Evolutionary conservation across 92 coral and sea anemone genomes (phyloP).

Genomic region (Zoanthus sansibaricus): DNA sequence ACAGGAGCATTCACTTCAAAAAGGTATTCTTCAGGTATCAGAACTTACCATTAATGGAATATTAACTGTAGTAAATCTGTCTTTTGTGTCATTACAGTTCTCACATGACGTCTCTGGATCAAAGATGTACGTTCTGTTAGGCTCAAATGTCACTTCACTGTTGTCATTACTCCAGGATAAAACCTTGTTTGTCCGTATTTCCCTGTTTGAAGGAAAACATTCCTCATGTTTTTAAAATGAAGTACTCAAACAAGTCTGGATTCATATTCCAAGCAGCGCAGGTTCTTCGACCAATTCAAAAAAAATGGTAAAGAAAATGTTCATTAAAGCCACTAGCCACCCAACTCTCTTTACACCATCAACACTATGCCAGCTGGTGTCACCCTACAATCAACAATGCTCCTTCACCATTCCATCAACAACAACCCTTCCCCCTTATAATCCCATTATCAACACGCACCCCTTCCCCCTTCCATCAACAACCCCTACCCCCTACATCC

Average conservation of each 20-base stretch:
- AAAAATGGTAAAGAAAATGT: too few relatives aligned
- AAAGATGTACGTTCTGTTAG: slow-evolving; percentile 79
- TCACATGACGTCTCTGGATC: slow-evolving; percentile 89
- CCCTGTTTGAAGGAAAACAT: slow-evolving; percentile 56
- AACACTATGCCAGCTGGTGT: too few relatives aligned
- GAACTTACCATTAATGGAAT: slow-evolving; percentile 85
- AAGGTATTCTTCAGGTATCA: neutral
- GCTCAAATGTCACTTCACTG: slow-evolving; percentile 82
- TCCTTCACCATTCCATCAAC: too few relatives aligned
- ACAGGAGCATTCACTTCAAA: neutral
- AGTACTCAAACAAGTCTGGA: neutral
- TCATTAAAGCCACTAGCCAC: too few relatives aligned
- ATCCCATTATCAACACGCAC: too few relatives aligned
- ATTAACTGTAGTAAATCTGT: slow-evolving; percentile 78
- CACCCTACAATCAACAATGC: too few relatives aligned
- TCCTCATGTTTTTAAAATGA: neutral
- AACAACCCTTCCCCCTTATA: too few relatives aligned
- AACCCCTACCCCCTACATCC: too few relatives aligned
- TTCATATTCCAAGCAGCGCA: too few relatives aligned
- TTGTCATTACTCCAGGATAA: slow-evolving; percentile 68
- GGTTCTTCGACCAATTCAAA: too few relatives aligned
- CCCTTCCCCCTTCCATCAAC: too few relatives aligned
- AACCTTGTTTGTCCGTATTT: slow-evolving; percentile 75
- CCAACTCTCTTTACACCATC: too few relatives aligned
- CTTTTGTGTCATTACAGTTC: slow-evolving; percentile 78